Evolutionary conservation across 2,113 vertebrate species (phyloP).

Genomic region (Elachura formosa): DNA sequence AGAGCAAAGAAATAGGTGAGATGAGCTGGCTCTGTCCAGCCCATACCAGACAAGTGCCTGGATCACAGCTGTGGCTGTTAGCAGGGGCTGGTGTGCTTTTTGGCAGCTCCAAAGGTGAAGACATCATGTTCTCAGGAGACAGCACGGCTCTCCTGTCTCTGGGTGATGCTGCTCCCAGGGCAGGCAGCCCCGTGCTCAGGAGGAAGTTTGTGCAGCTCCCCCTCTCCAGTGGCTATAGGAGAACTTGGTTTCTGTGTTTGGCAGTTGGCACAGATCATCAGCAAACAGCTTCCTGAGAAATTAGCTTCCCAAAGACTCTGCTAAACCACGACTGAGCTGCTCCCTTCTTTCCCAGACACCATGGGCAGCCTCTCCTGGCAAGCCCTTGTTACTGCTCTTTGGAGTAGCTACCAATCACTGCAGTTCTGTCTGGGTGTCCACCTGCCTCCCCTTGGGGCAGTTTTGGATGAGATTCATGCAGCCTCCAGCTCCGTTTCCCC

Average conservation of each 20-base stretch:
- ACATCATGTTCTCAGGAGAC: neutral
- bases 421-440: neutral
- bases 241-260: neutral
- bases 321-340: neutral
- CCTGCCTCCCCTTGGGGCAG: neutral
- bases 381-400: neutral
- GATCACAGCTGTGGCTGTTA: neutral
- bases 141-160: rapidly evolving
- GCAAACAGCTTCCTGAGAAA: neutral
- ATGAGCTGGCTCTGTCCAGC: neutral
- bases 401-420: neutral
- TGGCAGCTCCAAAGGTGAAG: neutral
- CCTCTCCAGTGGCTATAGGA: neutral
- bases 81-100: neutral
- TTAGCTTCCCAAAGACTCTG: neutral
- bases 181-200: neutral
- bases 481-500: rapidly evolving
- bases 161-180: neutral
- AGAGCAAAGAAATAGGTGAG: neutral
- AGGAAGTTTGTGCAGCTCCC: neutral
- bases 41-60: neutral
- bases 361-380: conserved; percentile 1
- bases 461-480: neutral
- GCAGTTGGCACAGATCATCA: neutral
- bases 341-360: neutral